Percentiles rank a stretch among this genome's conserved stretches.
Conservation (phyloP, 2,888 invertebrate species). For the Lobophora halterata region DNA sequence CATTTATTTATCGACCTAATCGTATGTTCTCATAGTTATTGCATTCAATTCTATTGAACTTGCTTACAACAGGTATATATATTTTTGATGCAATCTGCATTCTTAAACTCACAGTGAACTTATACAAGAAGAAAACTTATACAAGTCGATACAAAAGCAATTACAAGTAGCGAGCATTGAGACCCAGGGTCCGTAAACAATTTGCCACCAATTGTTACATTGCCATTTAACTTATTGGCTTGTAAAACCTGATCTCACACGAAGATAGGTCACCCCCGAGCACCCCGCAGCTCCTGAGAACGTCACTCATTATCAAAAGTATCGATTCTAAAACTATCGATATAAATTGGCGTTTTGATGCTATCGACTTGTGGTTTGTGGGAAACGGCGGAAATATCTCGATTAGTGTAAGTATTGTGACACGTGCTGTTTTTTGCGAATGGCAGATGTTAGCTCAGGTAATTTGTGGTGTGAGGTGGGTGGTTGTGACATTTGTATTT, state of each 20-base stretch:
- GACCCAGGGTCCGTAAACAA: conserved; percentile 49
- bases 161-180: conserved; percentile 41
- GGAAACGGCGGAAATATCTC: conserved; percentile 45
- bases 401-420: conserved; percentile 35
- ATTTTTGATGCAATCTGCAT: conserved; percentile 8
- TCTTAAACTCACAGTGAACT: conserved; percentile 16
- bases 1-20: no score
- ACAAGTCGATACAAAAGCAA: conserved; percentile 43
- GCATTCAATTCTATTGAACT: no score
- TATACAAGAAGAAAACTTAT: no score
- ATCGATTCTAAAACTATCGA: conserved; percentile 54
- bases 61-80: no score
- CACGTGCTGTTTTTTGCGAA: conserved; percentile 39
- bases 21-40: no score
- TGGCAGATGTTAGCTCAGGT: conserved; percentile 32
- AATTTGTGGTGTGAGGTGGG: conserved; percentile 15
- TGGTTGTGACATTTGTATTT: no score
- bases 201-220: conserved; percentile 33
- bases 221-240: conserved; percentile 51
- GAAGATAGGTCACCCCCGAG: conserved; percentile 65
- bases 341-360: conserved; percentile 60
- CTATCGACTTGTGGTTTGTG: conserved; percentile 65
- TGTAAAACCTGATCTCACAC: conserved; percentile 72
- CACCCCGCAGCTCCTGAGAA: conserved; percentile 68
- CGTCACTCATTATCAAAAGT: conserved; percentile 63